These are phyloP conservation scores for Drosophila lacertosa DNA, from an alignment of 1,140 invertebrate species.

Conservation along the genomic window DNA sequence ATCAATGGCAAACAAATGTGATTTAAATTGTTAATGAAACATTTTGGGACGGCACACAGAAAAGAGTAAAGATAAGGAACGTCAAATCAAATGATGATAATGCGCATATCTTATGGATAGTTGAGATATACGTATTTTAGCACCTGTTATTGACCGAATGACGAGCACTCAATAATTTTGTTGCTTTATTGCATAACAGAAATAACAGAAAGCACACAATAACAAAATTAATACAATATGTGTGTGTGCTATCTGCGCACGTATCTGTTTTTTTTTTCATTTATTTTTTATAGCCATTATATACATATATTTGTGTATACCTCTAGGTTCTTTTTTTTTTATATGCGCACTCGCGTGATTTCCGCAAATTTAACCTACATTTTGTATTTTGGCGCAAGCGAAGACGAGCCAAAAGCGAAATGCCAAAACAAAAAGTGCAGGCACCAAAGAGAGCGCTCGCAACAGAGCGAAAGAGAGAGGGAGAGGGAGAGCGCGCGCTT, in stretches of 20 bases:
- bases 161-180: conserved; percentile 10
- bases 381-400: conserved; percentile 54
- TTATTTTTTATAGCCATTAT: conserved; percentile 59
- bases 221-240: conserved; percentile 37
- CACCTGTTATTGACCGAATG: conserved; percentile 35
- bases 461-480: background rate
- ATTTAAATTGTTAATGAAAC: conserved; percentile 39
- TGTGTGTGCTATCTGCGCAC: conserved; percentile 65
- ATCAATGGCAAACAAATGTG: conserved; percentile 8
- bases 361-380: conserved; percentile 82
- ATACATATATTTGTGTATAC: conserved; percentile 57
- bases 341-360: conserved; percentile 66
- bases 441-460: background rate
- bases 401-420: conserved; percentile 44
- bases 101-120: background rate
- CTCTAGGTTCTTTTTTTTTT: conserved; percentile 35
- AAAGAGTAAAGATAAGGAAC: conserved; percentile 16
- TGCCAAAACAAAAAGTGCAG: conserved; percentile 41
- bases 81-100: conserved; percentile 12
- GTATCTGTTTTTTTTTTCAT: conserved; percentile 74
- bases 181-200: conserved; percentile 45
- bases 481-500: background rate
- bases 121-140: conserved; percentile 26
- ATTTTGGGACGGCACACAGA: background rate
- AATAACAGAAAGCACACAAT: conserved; percentile 37